These are phyloP conservation scores for Cataglyphis cursor DNA, from an alignment of 2,888 invertebrate species.

Conservation along the genomic window DNA sequence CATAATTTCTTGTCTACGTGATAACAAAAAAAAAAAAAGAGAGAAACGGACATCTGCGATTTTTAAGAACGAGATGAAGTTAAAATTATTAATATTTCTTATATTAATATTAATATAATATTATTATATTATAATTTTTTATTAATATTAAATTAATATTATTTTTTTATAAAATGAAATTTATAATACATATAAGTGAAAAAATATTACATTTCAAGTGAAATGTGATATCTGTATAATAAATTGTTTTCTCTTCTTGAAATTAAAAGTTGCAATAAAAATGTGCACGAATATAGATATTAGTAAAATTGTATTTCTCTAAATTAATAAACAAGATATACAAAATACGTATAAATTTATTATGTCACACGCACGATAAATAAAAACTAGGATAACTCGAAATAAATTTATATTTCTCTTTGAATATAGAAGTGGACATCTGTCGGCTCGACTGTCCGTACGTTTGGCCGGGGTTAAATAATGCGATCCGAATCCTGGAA, in stretches of 20 bases:
- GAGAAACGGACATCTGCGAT: not conserved
- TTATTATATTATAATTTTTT: no score
- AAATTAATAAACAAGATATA: not conserved
- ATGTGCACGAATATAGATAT: not conserved
- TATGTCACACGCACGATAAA: not conserved
- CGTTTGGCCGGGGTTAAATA: conserved; percentile 43
- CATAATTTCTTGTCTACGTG: not conserved
- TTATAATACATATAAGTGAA: not conserved
- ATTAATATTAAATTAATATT: no score
- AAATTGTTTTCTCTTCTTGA: not conserved
- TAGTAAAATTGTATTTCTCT: not conserved
- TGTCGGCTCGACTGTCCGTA: not conserved
- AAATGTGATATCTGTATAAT: not conserved
- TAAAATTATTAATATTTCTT: not conserved
- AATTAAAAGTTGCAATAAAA: not conserved
- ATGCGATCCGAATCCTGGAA: conserved; percentile 13
- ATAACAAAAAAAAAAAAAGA: not conserved
- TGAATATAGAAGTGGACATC: conserved; percentile 17
- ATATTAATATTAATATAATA: no score
- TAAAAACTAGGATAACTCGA: not conserved
- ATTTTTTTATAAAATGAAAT: not conserved
- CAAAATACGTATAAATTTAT: not conserved
- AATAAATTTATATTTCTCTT: not conserved
- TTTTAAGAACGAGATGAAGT: not conserved
- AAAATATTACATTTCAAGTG: not conserved